Conservation (phyloP, 2,113 vertebrate species). For the Fregata magnificens region DNA sequence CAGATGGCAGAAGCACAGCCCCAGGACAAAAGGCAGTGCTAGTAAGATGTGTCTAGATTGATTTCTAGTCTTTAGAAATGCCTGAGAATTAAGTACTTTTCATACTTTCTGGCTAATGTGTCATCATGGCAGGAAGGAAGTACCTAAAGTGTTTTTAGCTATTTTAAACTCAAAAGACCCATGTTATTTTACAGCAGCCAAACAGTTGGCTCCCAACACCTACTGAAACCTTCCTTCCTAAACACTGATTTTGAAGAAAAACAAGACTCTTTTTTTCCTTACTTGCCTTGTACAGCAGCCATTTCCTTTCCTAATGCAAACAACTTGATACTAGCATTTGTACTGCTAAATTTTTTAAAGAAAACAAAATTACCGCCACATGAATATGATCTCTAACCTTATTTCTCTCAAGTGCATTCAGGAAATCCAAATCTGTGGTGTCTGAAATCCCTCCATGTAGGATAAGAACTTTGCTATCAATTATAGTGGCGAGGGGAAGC, state of each 20-base stretch:
- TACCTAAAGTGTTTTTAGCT: not conserved
- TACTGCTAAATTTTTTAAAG: not conserved
- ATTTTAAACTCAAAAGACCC: not conserved
- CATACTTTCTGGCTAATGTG: not conserved
- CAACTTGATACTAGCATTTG: not conserved
- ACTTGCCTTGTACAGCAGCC: not conserved
- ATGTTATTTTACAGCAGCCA: not conserved
- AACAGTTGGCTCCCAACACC: not conserved
- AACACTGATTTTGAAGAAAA: not conserved
- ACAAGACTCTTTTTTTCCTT: not conserved
- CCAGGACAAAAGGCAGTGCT: not conserved
- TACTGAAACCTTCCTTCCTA: not conserved
- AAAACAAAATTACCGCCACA: not conserved
- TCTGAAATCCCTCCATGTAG: conserved; percentile 95
- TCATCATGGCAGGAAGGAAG: not conserved
- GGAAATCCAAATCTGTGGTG: conserved; percentile 87
- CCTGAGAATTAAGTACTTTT: not conserved
- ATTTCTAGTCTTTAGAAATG: not conserved
- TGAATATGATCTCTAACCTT: conserved; percentile 78
- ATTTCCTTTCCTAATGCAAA: not conserved
- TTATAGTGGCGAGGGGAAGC: conserved; percentile 89
- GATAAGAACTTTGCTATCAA: conserved; percentile 90
- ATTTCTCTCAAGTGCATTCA: conserved; percentile 82
- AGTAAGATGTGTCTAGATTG: not conserved
- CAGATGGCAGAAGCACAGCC: not conserved